Percentiles rank a stretch among this genome's conserved stretches.
These are phyloP conservation scores for Polia nebulosa DNA, from an alignment of 2,888 invertebrate genomes.

Conservation along the genomic window DNA sequence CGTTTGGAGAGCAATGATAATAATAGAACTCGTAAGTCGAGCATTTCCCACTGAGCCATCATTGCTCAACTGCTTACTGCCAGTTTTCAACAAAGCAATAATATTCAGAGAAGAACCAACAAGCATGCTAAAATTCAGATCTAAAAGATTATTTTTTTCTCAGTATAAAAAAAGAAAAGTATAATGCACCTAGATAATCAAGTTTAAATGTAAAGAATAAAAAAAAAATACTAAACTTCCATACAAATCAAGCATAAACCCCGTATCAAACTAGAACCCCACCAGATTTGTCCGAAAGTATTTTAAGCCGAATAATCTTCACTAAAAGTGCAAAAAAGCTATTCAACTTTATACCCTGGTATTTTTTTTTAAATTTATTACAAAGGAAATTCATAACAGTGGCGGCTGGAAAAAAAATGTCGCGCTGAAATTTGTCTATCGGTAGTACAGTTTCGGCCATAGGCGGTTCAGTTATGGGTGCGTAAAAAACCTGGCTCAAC, in stretches of 20 bases:
- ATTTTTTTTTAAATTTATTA: constrained; percentile 55
- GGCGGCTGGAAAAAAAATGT: constrained; percentile 64
- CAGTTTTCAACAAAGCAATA: too few species aligned
- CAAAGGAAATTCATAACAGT: constrained; percentile 65
- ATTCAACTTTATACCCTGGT: constrained; percentile 13
- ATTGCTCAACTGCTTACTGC: too few species aligned
- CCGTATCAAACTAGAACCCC: neutral
- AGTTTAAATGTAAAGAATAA: too few species aligned
- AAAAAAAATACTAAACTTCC: constrained; percentile 41
- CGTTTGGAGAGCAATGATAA: too few species aligned
- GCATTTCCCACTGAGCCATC: too few species aligned
- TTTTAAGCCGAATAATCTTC: constrained; percentile 20
- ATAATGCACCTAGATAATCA: too few species aligned
- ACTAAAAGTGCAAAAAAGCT: constrained; percentile 32
- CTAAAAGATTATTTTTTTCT: too few species aligned
- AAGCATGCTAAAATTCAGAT: too few species aligned
- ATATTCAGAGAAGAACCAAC: too few species aligned
- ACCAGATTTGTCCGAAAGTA: constrained; percentile 2
- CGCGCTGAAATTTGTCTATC: constrained; percentile 73
- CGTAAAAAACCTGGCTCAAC: constrained; percentile 74
- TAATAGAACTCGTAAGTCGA: too few species aligned
- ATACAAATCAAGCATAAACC: neutral
- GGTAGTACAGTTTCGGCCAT: constrained; percentile 67
- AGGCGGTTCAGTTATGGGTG: constrained; percentile 77
- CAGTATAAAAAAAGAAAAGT: too few species aligned